These are phyloP conservation scores for Aphis craccivora DNA, from an alignment of 1,140 invertebrate species.

Conservation along the genomic window DNA sequence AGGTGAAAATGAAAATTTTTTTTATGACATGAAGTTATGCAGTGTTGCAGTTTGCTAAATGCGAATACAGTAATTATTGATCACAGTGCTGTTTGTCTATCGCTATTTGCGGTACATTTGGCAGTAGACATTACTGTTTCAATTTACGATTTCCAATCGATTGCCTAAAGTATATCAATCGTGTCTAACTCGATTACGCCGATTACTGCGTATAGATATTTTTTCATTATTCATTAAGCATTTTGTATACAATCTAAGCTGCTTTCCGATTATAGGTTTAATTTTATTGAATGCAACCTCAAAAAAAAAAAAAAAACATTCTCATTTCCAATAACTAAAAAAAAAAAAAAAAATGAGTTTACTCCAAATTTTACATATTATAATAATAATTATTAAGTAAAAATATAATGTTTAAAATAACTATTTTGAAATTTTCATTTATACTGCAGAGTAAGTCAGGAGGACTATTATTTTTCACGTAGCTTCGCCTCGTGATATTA, in stretches of 20 bases:
- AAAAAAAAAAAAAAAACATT: not conserved
- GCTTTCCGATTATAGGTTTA: not conserved
- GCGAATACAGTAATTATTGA: not conserved
- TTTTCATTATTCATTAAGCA: not conserved
- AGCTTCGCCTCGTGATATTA: too few species aligned
- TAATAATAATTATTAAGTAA: not conserved
- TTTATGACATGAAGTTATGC: not conserved
- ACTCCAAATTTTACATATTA: not conserved
- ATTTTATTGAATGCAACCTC: not conserved
- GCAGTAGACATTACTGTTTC: not conserved
- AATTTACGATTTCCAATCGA: not conserved
- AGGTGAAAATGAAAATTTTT: not conserved
- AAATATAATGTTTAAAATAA: not conserved
- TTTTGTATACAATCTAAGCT: not conserved
- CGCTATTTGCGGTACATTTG: not conserved
- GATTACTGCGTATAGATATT: not conserved
- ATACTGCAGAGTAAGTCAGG: not conserved
- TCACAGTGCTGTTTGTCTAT: not conserved
- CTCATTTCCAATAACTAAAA: not conserved
- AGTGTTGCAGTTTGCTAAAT: not conserved
- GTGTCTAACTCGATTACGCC: not conserved
- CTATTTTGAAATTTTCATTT: not conserved
- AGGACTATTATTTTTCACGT: not conserved
- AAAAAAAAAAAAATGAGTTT: not conserved
- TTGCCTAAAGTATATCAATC: not conserved